Conservation (phyloP, 1,140 invertebrate genomes). For the Drosophila mayri region DNA sequence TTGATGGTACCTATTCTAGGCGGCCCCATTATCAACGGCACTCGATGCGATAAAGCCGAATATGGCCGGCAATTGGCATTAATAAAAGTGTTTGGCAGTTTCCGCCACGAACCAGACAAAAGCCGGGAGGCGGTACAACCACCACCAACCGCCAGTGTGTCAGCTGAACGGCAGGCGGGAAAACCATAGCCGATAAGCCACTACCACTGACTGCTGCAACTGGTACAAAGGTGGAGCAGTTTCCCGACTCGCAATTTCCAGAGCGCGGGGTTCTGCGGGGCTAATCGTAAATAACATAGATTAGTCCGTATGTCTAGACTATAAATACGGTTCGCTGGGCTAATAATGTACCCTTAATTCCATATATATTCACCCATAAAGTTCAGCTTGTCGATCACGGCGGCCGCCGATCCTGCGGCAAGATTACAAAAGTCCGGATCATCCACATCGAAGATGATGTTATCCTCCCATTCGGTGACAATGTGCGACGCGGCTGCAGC, state of each 20-base stretch:
- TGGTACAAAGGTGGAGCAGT: conserved; percentile 39
- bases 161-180: conserved; percentile 28
- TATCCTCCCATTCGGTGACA: conserved; percentile 83
- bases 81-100: conserved; percentile 71
- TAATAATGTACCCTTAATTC: conserved; percentile 30
- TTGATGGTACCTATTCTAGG: conserved; percentile 48
- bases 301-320: conserved; percentile 46
- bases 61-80: conserved; percentile 66
- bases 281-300: conserved; percentile 51
- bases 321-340: conserved; percentile 33
- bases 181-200: conserved; percentile 60
- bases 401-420: conserved; percentile 37
- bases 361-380: conserved; percentile 64
- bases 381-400: conserved; percentile 62
- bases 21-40: conserved; percentile 30
- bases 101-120: conserved; percentile 54
- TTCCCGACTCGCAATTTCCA: conserved; percentile 16
- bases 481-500: conserved; percentile 51
- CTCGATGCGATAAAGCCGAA: conserved; percentile 57
- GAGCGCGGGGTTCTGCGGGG: conserved; percentile 1
- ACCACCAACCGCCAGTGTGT: conserved; percentile 33
- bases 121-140: conserved; percentile 20
- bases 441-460: conserved; percentile 81
- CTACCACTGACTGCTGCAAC: conserved; percentile 13
- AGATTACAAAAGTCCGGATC: conserved; percentile 82